Conservation (phyloP, 2,113 vertebrate genomes). For the Haemorhous mexicanus region DNA sequence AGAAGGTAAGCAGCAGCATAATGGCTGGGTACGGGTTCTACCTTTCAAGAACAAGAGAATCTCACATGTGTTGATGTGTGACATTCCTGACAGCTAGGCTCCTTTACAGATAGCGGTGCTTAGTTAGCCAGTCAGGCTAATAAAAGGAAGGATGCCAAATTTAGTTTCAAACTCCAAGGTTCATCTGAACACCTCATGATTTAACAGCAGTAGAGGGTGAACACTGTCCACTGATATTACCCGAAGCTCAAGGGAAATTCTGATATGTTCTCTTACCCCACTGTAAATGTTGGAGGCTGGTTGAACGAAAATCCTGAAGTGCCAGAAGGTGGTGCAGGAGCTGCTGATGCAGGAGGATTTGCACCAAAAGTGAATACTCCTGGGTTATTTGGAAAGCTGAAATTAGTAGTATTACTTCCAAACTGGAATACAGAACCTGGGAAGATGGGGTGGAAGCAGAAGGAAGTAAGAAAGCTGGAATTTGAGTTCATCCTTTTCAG, state of each 20-base stretch:
- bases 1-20: background rate
- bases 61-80: background rate
- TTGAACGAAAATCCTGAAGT: conserved; percentile 79
- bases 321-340: conserved; percentile 72
- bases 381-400: conserved; percentile 74
- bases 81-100: background rate
- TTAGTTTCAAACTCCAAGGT: background rate
- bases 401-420: conserved; percentile 78
- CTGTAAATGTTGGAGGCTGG: conserved; percentile 76
- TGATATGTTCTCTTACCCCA: conserved; percentile 78
- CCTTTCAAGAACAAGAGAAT: background rate
- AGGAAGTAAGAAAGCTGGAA: background rate
- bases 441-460: background rate
- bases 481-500: background rate
- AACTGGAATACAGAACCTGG: conserved; percentile 86
- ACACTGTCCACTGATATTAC: background rate
- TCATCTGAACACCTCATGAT: background rate
- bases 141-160: background rate
- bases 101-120: background rate
- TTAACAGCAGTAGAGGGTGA: background rate
- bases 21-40: background rate
- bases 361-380: conserved; percentile 87
- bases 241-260: background rate
- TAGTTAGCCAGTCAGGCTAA: background rate
- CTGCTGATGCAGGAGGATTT: conserved; percentile 62